Percentiles rank a stretch among this genome's conserved stretches.
phyloP scores from a whole-genome alignment of 2,797 vertebrate species.

The Percopsis omiscomaycus region DNA sequence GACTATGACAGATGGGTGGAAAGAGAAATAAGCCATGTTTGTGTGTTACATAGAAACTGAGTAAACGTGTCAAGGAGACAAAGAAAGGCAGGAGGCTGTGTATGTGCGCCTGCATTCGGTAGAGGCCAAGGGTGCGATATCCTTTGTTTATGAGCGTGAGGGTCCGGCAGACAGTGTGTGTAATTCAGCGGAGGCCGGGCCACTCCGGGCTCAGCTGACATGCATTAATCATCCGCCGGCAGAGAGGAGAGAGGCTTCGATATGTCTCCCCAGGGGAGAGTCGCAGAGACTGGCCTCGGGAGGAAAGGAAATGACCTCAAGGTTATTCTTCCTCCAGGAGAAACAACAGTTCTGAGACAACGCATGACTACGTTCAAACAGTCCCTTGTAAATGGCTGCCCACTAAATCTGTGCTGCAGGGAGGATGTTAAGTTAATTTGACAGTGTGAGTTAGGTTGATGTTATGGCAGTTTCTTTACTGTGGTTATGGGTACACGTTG shows the following conservation, averaged over 20 bases:
- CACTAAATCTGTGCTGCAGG: background rate
- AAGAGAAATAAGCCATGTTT: constrained; percentile 15
- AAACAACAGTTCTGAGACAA: constrained; percentile 20
- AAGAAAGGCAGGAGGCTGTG: constrained; percentile 20
- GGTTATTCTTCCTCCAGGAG: constrained; percentile 48
- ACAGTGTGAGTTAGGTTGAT: constrained; percentile 48
- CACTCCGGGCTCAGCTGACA: constrained; percentile 56
- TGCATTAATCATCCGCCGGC: constrained; percentile 63
- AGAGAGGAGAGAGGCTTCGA: constrained; percentile 40
- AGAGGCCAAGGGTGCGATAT: constrained; percentile 58
- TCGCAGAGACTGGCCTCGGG: constrained; percentile 13
- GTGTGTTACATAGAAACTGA: constrained; percentile 24
- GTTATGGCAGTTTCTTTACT: constrained; percentile 55
- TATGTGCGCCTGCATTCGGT: constrained; percentile 18
- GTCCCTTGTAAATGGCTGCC: background rate
- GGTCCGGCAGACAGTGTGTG: constrained; percentile 59
- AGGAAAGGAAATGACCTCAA: constrained; percentile 48
- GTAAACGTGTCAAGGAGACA: constrained; percentile 37
- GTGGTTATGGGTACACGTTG: constrained; percentile 54
- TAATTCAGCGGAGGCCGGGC: constrained; percentile 65
- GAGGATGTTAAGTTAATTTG: constrained; percentile 44
- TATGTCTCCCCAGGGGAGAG: constrained; percentile 40
- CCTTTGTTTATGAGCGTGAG: constrained; percentile 69
- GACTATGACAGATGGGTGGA: background rate
- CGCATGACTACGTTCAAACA: constrained; percentile 27